Evolutionary conservation across 2,888 invertebrate species (phyloP), one percentile per base, ranked within the genome.

Genomic region (Cryptocheilus praepositus): DNA sequence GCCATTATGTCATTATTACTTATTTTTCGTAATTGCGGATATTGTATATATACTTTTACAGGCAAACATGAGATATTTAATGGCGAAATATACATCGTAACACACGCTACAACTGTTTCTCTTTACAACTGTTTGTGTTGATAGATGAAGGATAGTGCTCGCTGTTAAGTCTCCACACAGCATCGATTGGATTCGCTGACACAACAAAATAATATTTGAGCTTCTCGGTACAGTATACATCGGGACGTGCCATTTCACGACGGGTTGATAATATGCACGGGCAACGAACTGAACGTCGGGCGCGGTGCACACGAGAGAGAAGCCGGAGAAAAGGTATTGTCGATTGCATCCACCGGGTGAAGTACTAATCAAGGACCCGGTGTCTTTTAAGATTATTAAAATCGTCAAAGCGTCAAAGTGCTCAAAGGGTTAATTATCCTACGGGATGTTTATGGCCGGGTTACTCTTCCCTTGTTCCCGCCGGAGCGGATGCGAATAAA

Each of bases 341-440:
- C 83, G 79, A 80, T 81, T 76, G 80, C 79, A 78, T 80, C 69
- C 78, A 73, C 73, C 73, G 74, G 73, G 74, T 80, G 81, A 83
- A 84, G 82, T 82, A 84, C 83, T 85, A 86, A 86, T 86, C 85
- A 85, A 79, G 81, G 67, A 67, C 73, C 74, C 74, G 81, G 73
- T 84, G 84, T 86, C 86, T 85, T 84, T 86, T 85, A 86, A 86
- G 86, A 86, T 86, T 84, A 86, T 86, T 86, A 86, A 87, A 87
- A 85, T 86, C 83, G 77, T 84, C 86, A 84, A 83, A 85, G 86
- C 86, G 80, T 83, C 84, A 80, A 83, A 82, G 82, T 86, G 78
- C 84, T 86, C 88, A 88, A 88, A 88, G 87, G 87, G 88, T 87
- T 88, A 88, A 88, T 88, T 87, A 87, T 87, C 83, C 84, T 80